phyloP scores from a whole-genome alignment of 2,888 invertebrate genomes.

The Heteromyza rotundicornis region DNA sequence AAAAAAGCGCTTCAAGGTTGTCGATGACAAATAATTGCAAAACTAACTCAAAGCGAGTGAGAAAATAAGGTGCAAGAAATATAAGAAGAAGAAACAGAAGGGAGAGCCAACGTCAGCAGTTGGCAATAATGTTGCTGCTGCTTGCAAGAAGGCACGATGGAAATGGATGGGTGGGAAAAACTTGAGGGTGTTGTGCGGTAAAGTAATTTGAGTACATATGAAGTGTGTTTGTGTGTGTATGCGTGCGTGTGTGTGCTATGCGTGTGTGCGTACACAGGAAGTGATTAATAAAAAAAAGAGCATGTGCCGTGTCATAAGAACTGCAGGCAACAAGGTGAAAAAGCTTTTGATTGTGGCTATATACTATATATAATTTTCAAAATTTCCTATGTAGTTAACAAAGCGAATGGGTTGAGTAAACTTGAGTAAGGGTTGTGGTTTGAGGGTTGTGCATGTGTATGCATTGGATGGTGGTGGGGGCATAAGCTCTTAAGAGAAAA shows the following conservation, averaged over 20 bases:
- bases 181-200: background rate
- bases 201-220: background rate
- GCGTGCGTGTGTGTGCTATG: slow-evolving; percentile 1
- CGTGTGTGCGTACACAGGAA: slow-evolving; percentile 22
- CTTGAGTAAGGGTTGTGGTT: too few relatives aligned
- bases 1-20: slow-evolving; percentile 26
- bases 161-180: background rate
- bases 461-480: background rate
- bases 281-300: slow-evolving; percentile 23
- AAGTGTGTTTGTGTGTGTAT: background rate
- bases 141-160: too few relatives aligned
- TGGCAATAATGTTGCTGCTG: too few relatives aligned
- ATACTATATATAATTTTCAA: too few relatives aligned
- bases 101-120: background rate
- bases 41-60: background rate
- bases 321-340: slow-evolving; percentile 5
- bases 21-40: slow-evolving; percentile 27
- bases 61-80: background rate
- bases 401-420: too few relatives aligned
- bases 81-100: background rate
- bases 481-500: too few relatives aligned
- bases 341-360: background rate
- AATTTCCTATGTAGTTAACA: too few relatives aligned
- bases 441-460: background rate
- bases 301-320: slow-evolving; percentile 9